Base-by-base conservation (phyloP, 2,888 invertebrate genomes). In the Troglohyphantes excavatus region DNA sequence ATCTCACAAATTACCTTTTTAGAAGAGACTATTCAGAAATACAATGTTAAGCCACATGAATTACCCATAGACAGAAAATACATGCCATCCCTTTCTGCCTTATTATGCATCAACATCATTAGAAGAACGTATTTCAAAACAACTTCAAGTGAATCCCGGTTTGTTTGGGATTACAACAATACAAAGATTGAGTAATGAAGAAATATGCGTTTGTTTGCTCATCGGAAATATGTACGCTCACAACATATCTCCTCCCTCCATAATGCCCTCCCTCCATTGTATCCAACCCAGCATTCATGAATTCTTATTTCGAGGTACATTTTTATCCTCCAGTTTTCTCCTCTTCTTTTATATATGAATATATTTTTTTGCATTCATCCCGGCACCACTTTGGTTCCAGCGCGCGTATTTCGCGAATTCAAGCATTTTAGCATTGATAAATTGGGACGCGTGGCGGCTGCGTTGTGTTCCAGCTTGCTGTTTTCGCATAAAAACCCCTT, bases 361-460 rank as follows among this genome's bases (percentile, higher is more conserved):
- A n/a, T 39, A 39, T 39, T 72, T 63, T 43, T 83, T 26, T 73
- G 72, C 39, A 73, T 72, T 63, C 27, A 72, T 63, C 73, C 59
- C 68, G 27, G 2, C 68, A 1, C 46, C 39, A 27, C 63, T 79
- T 79, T 79, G 33, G 79, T 39, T 43, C 78, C 27, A 13, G 23
- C 29, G 27, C 53, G 53, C 67, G 75, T 86, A 68, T 68, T 61
- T 86, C 85, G 70, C 85, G 78, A 76, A 86, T 86, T 73, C 85
- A 68, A 43, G 78, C 85, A 59, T 70, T 86, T 86, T 78, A 86
- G 78, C 85, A 86, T 86, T 86, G 85, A 86, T 86, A 86, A 86
- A 86, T 86, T 86, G 85, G 39, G 68, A 76, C 46, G 84, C 84
- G 65, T n/a, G 26, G 65, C 67, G 33, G 67, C 33, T 76, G 67